These are phyloP conservation scores for Ryuthela nishihirai DNA, from an alignment of 2,888 invertebrate genomes.

Conservation along the genomic window DNA sequence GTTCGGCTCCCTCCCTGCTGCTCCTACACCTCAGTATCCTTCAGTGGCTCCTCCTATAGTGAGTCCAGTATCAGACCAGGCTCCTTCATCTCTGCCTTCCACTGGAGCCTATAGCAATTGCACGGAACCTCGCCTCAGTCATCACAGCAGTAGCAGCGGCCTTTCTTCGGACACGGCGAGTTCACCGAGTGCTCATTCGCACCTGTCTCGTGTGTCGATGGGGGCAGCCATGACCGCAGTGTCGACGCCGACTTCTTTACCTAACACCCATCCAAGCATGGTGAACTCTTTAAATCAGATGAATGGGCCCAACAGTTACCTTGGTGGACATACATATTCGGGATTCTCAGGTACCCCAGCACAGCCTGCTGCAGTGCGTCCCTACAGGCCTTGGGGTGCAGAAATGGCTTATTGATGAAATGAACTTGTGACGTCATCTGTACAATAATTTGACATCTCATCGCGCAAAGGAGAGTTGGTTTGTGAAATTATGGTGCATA, in stretches of 20 bases:
- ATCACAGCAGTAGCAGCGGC: constrained; percentile 3
- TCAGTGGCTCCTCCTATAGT: background rate
- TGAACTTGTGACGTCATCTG: background rate
- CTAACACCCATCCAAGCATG: constrained; percentile 13
- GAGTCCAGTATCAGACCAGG: background rate
- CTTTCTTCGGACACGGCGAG: background rate
- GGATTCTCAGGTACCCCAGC: background rate
- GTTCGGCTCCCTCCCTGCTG: constrained; percentile 22
- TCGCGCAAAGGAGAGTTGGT: background rate
- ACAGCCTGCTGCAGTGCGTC: constrained; percentile 58
- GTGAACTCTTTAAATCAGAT: background rate
- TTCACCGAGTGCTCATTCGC: background rate
- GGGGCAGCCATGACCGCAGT: constrained; percentile 23
- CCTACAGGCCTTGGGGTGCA: constrained; percentile 95
- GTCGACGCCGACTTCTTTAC: constrained; percentile 24
- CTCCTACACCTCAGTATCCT: constrained; percentile 30
- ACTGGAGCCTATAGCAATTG: background rate
- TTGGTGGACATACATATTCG: background rate
- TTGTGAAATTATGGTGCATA: background rate
- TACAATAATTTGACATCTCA: background rate
- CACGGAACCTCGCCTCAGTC: background rate
- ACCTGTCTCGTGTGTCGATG: constrained; percentile 22
- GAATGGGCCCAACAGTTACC: background rate
- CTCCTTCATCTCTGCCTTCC: background rate
- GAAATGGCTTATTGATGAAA: constrained; percentile 79